Conservation (phyloP, 2,888 invertebrate genomes). For the Oxystoma pomonae region DNA sequence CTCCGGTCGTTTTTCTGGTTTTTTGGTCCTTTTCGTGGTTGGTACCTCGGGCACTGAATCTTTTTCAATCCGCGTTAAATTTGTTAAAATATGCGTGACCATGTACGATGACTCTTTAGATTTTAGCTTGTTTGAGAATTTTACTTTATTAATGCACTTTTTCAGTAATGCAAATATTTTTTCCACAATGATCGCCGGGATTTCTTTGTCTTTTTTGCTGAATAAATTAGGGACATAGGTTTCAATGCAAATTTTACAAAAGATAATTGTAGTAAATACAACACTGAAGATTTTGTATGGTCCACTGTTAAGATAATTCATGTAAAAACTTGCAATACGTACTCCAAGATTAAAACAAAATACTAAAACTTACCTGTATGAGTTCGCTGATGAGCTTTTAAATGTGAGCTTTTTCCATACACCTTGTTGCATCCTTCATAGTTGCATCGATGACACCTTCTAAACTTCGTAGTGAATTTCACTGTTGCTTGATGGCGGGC, state of each 20-base stretch:
- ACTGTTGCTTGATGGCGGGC: too few species aligned
- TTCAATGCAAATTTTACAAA: conserved; percentile 48
- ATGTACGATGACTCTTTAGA: conserved; percentile 48
- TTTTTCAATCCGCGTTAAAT: conserved; percentile 55
- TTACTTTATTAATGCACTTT: conserved; percentile 19
- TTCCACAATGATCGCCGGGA: conserved; percentile 42
- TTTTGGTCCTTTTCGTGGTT: conserved; percentile 37
- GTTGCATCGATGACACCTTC: conserved; percentile 50
- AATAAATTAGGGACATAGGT: conserved; percentile 44
- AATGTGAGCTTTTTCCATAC: conserved; percentile 63
- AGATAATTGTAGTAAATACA: conserved; percentile 55
- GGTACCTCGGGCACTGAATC: conserved; percentile 53
- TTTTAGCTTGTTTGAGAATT: conserved; percentile 31
- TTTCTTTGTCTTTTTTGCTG: conserved; percentile 21
- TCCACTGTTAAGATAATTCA: too few species aligned
- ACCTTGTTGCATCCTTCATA: conserved; percentile 59
- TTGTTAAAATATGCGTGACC: conserved; percentile 59
- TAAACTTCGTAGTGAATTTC: neutral
- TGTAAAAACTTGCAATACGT: too few species aligned
- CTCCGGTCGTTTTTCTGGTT: conserved; percentile 35
- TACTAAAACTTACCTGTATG: conserved; percentile 54
- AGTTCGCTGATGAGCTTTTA: conserved; percentile 61
- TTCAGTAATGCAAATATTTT: conserved; percentile 35
- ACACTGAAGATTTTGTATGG: conserved; percentile 57
- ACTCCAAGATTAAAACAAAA: too few species aligned